phyloP scores from a whole-genome alignment of 2,113 vertebrate genomes.

The Bufo gargarizans region DNA sequence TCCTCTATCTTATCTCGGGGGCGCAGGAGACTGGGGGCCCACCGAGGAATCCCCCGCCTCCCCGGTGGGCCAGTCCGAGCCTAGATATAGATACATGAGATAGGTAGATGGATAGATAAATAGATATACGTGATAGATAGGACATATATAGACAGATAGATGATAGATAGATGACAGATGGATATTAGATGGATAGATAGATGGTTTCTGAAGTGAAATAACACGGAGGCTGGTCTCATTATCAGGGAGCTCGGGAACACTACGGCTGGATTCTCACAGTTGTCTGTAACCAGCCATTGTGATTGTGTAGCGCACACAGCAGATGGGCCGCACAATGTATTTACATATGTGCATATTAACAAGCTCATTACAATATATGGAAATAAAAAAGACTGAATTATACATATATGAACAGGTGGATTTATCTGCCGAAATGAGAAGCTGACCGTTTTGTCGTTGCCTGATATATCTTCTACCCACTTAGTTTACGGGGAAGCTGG shows the following conservation, averaged over 20 bases:
- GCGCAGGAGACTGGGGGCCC: neutral
- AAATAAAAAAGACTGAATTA: neutral
- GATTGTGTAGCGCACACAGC: neutral
- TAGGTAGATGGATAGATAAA: neutral
- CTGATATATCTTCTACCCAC: too few relatives aligned
- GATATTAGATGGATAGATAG: neutral
- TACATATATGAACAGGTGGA: too few relatives aligned
- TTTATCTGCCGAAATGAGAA: too few relatives aligned
- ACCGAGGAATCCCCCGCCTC: too few relatives aligned
- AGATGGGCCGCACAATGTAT: neutral
- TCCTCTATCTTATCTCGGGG: too few relatives aligned
- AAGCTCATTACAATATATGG: neutral
- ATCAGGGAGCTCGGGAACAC: too few relatives aligned
- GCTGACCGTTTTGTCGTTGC: too few relatives aligned
- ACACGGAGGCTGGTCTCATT: too few relatives aligned
- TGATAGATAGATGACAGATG: too few relatives aligned
- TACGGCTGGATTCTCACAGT: too few relatives aligned
- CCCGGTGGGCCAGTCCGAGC: too few relatives aligned
- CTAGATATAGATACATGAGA: neutral
- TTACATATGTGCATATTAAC: constrained; percentile 3
- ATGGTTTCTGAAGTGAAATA: neutral
- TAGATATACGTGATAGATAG: neutral
- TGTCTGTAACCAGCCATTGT: neutral
- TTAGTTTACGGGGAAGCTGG: neutral
- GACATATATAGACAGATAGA: too few relatives aligned